phyloP scores from a whole-genome alignment of 1,140 invertebrate genomes.

The Meloidogyne exigua region DNA sequence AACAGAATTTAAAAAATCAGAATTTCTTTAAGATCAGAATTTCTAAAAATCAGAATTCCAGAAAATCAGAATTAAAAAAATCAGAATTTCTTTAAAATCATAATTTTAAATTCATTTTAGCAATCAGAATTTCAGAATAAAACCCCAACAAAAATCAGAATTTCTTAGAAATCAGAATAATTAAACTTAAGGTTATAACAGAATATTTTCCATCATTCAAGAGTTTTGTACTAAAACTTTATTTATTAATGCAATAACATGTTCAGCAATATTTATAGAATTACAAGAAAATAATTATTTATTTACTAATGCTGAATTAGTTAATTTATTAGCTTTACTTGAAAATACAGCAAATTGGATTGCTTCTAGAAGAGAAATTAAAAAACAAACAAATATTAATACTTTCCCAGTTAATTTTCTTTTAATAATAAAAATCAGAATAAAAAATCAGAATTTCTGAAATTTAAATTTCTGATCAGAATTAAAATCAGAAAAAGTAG shows the following conservation, averaged over 20 bases:
- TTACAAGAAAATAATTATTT: constrained; percentile 21
- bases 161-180: too few species aligned
- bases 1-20: too few species aligned
- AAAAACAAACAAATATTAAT: background rate
- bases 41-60: too few species aligned
- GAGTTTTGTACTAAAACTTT: constrained; percentile 19
- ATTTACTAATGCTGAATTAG: constrained; percentile 27
- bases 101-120: too few species aligned
- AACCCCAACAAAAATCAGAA: too few species aligned
- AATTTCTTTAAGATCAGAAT: too few species aligned
- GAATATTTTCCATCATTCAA: constrained; percentile 1
- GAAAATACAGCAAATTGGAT: constrained; percentile 29
- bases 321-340: constrained; percentile 23
- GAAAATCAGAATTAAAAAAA: background rate
- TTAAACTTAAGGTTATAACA: constrained; percentile 11
- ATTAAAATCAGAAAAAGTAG: too few species aligned
- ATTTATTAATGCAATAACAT: constrained; percentile 15
- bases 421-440: too few species aligned
- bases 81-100: too few species aligned
- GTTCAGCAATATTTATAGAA: constrained; percentile 27
- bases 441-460: too few species aligned
- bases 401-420: background rate
- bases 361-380: background rate
- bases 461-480: too few species aligned
- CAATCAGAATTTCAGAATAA: background rate